phyloP scores from a whole-genome alignment of 2,113 vertebrate genomes.

The Eudorcas thomsonii region DNA sequence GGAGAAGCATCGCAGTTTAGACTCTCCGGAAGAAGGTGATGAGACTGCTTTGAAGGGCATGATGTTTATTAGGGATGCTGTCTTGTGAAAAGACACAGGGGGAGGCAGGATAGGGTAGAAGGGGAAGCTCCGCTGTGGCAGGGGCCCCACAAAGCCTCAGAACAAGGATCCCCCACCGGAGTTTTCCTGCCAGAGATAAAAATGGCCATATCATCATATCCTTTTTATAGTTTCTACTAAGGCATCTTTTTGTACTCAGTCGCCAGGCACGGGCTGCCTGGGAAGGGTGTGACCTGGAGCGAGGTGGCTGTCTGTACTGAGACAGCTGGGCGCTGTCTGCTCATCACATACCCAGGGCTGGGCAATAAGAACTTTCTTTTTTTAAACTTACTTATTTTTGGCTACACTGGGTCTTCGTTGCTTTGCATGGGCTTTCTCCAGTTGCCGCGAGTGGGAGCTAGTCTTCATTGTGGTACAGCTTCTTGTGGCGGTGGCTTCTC shows the following conservation, averaged over 20 bases:
- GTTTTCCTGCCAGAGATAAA: background rate
- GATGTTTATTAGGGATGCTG: background rate
- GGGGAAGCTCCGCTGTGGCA: background rate
- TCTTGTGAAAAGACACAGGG: background rate
- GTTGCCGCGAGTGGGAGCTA: rapidly evolving
- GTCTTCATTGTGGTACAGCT: background rate
- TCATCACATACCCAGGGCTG: background rate
- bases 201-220: background rate
- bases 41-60: background rate
- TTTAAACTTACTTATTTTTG: background rate
- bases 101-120: background rate
- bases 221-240: background rate
- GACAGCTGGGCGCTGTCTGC: background rate
- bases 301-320: background rate
- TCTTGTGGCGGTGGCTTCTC: background rate
- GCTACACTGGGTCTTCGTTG: background rate
- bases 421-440: background rate
- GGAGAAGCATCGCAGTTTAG: background rate
- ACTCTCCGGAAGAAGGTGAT: background rate
- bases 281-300: background rate
- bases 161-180: background rate
- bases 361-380: background rate
- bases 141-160: background rate
- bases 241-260: background rate
- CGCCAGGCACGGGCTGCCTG: background rate